phyloP scores from a whole-genome alignment of 2,888 invertebrate genomes.

The Atherix ibis region DNA sequence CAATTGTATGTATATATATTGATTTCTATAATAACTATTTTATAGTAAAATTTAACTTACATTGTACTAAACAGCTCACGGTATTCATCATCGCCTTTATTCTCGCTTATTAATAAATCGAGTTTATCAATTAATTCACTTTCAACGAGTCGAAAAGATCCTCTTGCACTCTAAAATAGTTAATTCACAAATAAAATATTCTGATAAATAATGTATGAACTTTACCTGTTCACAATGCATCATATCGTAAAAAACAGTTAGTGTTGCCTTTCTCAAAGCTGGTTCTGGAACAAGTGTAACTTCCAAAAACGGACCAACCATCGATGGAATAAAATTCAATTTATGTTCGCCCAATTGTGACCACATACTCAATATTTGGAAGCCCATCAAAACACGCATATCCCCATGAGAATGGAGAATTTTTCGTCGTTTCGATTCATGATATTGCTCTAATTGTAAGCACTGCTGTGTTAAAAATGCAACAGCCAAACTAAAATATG shows the following conservation, averaged over 20 bases:
- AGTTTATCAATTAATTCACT: slow-evolving; percentile 87
- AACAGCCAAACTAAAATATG: slow-evolving; percentile 66
- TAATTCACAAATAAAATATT: slow-evolving; percentile 1
- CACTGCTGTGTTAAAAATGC: slow-evolving; percentile 66
- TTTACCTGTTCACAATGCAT: slow-evolving; percentile 73
- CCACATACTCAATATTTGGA: slow-evolving; percentile 86
- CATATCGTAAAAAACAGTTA: slow-evolving; percentile 87
- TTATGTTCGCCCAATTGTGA: slow-evolving; percentile 77
- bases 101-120: slow-evolving; percentile 81
- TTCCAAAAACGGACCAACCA: slow-evolving; percentile 87
- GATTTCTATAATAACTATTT: slow-evolving; percentile 8
- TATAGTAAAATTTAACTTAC: slow-evolving; percentile 61
- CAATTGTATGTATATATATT: not conserved
- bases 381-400: slow-evolving; percentile 84
- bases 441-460: slow-evolving; percentile 64
- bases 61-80: slow-evolving; percentile 85
- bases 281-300: slow-evolving; percentile 81
- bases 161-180: slow-evolving; percentile 43
- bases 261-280: slow-evolving; percentile 70
- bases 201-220: not conserved
- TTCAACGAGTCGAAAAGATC: slow-evolving; percentile 81
- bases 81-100: slow-evolving; percentile 89
- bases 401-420: slow-evolving; percentile 68
- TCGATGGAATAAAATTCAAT: slow-evolving; percentile 75
- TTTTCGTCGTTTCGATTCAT: slow-evolving; percentile 62